Percentiles rank a stretch among this genome's conserved stretches.
phyloP scores from a whole-genome alignment of 2,113 vertebrate genomes.

The Rhabdomys dilectus region DNA sequence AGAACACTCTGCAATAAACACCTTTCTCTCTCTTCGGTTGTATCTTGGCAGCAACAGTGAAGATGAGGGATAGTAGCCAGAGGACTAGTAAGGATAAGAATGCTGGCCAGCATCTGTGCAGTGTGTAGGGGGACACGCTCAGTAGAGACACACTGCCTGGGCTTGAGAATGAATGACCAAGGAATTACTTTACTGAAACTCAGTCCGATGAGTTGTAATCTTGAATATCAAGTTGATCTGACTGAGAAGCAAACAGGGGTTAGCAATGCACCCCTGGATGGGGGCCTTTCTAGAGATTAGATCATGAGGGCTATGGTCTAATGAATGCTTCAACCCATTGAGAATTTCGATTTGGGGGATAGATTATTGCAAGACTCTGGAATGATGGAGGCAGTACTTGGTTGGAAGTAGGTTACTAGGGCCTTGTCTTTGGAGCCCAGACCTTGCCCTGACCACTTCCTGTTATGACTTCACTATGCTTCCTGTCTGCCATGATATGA shows the following conservation, averaged over 20 bases:
- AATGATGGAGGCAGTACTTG: not conserved
- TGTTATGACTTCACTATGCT: not conserved
- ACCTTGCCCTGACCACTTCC: not conserved
- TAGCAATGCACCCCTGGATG: not conserved
- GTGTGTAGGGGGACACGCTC: not conserved
- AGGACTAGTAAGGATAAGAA: not conserved
- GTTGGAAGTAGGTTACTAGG: too few relatives aligned
- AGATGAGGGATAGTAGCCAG: not conserved
- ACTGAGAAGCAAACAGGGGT: not conserved
- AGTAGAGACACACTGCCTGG: rapidly evolving
- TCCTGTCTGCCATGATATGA: not conserved
- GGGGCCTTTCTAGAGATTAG: not conserved
- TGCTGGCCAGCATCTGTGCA: not conserved
- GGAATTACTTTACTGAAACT: not conserved
- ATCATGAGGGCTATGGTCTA: not conserved
- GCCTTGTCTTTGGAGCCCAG: not conserved
- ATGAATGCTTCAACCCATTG: not conserved
- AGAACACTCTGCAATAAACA: not conserved
- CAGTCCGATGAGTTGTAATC: not conserved
- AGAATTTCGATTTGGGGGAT: not conserved
- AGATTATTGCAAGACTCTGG: not conserved
- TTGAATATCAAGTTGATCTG: not conserved
- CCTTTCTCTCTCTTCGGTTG: not conserved
- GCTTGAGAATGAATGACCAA: not conserved
- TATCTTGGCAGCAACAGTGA: not conserved